These are phyloP conservation scores for Tenthredo amoena DNA, from an alignment of 2,888 invertebrate genomes.

Conservation along the genomic window DNA sequence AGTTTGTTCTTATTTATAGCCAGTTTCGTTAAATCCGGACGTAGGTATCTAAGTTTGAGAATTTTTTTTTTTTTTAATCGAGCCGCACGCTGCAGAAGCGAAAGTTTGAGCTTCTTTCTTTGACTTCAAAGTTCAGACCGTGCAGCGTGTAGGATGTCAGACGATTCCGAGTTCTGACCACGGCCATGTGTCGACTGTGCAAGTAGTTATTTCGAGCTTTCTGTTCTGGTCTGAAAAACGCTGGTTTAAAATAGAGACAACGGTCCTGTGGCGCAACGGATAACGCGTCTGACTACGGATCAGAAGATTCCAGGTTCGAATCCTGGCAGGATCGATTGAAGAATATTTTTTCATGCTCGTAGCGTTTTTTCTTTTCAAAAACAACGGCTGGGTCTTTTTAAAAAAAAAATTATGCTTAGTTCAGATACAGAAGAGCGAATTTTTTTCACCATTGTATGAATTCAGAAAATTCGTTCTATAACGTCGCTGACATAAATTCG, in stretches of 20 bases:
- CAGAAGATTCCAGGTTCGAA: slow-evolving; percentile 74
- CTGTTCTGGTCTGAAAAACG: neutral
- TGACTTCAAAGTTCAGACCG: neutral
- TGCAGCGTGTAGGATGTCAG: neutral
- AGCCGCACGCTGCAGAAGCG: neutral
- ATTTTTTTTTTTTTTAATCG: neutral
- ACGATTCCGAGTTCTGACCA: neutral
- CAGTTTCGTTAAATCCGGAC: neutral
- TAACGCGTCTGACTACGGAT: slow-evolving; percentile 72
- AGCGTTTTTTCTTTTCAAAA: slow-evolving; percentile 8
- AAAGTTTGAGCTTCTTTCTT: neutral
- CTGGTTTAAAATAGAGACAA: neutral
- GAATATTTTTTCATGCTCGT: slow-evolving; percentile 58
- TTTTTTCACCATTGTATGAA: neutral
- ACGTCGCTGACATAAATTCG: neutral
- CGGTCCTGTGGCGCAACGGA: slow-evolving; percentile 74
- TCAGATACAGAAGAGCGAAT: neutral
- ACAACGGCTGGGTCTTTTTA: neutral
- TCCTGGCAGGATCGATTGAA: slow-evolving; percentile 71
- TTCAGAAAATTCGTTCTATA: neutral
- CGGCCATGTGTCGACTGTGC: neutral
- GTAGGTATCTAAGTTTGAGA: neutral
- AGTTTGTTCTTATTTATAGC: neutral
- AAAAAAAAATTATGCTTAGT: neutral
- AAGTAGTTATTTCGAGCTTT: neutral